Base-by-base conservation (phyloP, 2,113 vertebrate genomes). In the Pygoscelis adeliae region DNA sequence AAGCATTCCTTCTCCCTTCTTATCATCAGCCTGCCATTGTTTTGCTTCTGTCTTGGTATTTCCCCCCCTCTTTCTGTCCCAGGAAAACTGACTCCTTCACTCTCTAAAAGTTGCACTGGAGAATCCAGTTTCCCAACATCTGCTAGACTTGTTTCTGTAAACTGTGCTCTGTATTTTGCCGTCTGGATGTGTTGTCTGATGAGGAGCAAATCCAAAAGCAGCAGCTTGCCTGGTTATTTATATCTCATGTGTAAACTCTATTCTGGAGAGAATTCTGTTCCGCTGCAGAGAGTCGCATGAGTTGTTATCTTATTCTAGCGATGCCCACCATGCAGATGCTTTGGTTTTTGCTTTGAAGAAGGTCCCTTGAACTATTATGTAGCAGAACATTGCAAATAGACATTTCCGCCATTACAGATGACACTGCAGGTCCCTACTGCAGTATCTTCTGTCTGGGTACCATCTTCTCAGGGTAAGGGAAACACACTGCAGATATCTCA, bases 131-230 rank as follows among this genome's bases (percentile, higher is more conserved):
- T 83, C 38, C 67, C 90, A 89, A 94, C 87, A 94, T 90, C 79
- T 90, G 62, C n/a, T 91, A 46, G 78, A 73, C n/a, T 80, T 93
- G 66, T 93, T 94, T 94, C 74, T 96, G 71, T 86, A 91, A 95
- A 93, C 42, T 80, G 27, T 89, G 66, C 73, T 91, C 87, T 80
- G 22, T 70, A 32, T 95, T 95, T 95, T 96, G 82, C 87, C 91
- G 88, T 95, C 93, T 96, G 96, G 71, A 87, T 77, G 32, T 70
- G 78, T 77, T 94, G 83, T 95, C 81, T 94, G 89, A 87, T 76
- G 70, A 81, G 62, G 61, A 91, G 83, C 83, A 96, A 89, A 80
- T 91, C 93, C 91, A 94, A 95, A 93, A 94, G 82, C 85, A 87
- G 63, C 94, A 91, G 84, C 84, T 91, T 96, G 78, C 49, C 46